Evolutionary conservation across 2,113 vertebrate genomes (phyloP).

Genomic region (Cochlearius cochlearius): DNA sequence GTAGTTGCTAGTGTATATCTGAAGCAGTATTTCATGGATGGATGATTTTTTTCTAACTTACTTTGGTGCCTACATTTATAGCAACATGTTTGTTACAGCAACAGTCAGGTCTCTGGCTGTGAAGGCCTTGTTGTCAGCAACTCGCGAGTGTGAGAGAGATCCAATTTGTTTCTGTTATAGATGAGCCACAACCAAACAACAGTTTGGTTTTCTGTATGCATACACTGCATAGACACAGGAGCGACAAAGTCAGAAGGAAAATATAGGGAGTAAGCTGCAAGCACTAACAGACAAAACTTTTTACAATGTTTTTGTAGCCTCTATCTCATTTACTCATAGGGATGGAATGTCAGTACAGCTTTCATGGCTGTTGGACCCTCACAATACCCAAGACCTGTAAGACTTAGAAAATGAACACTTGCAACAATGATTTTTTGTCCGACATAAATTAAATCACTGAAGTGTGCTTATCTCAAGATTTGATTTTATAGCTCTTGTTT

Average conservation of each 20-base stretch:
- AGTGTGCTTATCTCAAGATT: not conserved
- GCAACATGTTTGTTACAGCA: constrained; percentile 17
- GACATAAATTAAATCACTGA: not conserved
- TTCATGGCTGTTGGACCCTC: not conserved
- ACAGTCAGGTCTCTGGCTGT: not conserved
- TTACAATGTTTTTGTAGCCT: not conserved
- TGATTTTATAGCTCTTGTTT: not conserved
- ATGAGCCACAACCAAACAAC: not conserved
- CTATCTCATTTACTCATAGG: not conserved
- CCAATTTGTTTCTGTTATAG: not conserved
- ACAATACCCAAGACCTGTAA: not conserved
- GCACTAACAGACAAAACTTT: not conserved
- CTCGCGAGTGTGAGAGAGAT: not conserved
- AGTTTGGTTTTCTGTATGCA: not conserved
- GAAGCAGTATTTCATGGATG: constrained; percentile 52
- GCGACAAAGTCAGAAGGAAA: not conserved
- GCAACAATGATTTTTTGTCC: not conserved
- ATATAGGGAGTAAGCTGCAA: not conserved
- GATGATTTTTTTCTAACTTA: constrained; percentile 38
- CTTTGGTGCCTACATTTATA: not conserved
- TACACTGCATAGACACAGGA: not conserved
- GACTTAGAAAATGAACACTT: not conserved
- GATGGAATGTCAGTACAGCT: not conserved
- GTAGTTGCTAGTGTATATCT: not conserved
- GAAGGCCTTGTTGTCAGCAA: not conserved